Evolutionary conservation across 2,888 invertebrate species (phyloP), one percentile per base, ranked within the genome.

Genomic region (Tiliacea citrago): DNA sequence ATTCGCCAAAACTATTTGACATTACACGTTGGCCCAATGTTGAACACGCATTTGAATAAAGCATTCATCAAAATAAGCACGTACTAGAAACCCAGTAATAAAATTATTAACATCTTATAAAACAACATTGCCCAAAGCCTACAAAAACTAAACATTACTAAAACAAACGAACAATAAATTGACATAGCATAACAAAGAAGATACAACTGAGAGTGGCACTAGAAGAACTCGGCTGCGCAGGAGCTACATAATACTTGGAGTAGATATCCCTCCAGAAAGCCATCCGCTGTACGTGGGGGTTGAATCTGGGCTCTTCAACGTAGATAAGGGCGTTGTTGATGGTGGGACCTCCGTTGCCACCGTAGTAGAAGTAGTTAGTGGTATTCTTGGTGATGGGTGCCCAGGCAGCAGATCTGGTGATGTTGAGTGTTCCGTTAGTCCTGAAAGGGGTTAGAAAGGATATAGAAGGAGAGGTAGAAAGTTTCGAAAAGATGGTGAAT

Each of bases 261-360:
- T 93, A 91, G 16, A 93, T 78, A 45, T 81, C 82, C 58, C 87
- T 85, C 94, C 94, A 94, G 82, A 93, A 90, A 0, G 77, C 75
- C 86, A 92, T 93, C 0, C 91, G 86, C 29, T 88, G 81, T 0
- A 86, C 70, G 51, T 94, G 93, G 0, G 95, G 95, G 80, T 91
- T 89, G 10, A 86, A 80, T 60, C 88, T 89, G 3, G 79, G 21
- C 16, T 86, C 80, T 69, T 92, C 91, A 0, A 73, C 61, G 68
- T 76, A 80, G n/a, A 81, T 78, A 0, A 76, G 24, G 6, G 73
- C 61, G 29, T 77, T 74, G 75, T 76, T 85, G 47, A 58, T 7
- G 21, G 69, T 65, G 7, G 75, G 63, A 2, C 57, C 55, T 10
- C 83, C 79, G n/a, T 86, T 88, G 16, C 94, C 92, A 6, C 86